phyloP scores from a whole-genome alignment of 2,113 vertebrate genomes.

The Petaurus breviceps region DNA sequence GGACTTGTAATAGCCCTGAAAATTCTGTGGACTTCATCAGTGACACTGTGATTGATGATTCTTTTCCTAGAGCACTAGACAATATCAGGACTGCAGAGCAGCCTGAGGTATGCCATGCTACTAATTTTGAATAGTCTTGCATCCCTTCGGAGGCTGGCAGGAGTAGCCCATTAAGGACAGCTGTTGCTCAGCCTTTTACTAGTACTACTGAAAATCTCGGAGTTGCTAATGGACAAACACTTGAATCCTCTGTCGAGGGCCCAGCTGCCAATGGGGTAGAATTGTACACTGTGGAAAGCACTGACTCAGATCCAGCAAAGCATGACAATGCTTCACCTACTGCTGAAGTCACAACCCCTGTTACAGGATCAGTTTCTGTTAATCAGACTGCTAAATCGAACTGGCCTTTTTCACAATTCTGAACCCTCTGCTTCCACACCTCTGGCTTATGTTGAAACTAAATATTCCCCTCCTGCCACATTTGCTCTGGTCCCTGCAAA shows the following conservation, averaged over 20 bases:
- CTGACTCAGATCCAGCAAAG: too few species aligned
- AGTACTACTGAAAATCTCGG: slow-evolving; percentile 92
- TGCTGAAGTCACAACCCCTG: slow-evolving; percentile 79
- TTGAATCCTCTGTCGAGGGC: slow-evolving; percentile 86
- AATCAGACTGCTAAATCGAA: slow-evolving; percentile 96
- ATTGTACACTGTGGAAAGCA: slow-evolving; percentile 80
- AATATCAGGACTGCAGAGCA: slow-evolving; percentile 92
- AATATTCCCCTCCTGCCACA: slow-evolving; percentile 87
- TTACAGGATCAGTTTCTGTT: slow-evolving; percentile 79
- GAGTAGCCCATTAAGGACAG: slow-evolving; percentile 89
- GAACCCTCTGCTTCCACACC: slow-evolving; percentile 93
- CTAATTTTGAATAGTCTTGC: slow-evolving; percentile 87
- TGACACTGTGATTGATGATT: slow-evolving; percentile 83
- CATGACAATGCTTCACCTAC: slow-evolving; percentile 82
- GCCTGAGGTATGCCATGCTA: slow-evolving; percentile 85
- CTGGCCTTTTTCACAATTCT: slow-evolving; percentile 96
- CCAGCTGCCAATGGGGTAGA: slow-evolving; percentile 85
- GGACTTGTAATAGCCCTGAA: slow-evolving; percentile 96
- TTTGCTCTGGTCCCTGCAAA: slow-evolving; percentile 91
- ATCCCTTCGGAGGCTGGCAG: slow-evolving; percentile 82
- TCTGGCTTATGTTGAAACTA: slow-evolving; percentile 94
- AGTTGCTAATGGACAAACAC: slow-evolving; percentile 90
- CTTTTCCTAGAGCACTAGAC: slow-evolving; percentile 81
- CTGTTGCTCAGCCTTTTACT: slow-evolving; percentile 81
- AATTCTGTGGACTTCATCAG: slow-evolving; percentile 88